phyloP scores from a whole-genome alignment of 2,113 vertebrate genomes.

The Carassius gibelio region DNA sequence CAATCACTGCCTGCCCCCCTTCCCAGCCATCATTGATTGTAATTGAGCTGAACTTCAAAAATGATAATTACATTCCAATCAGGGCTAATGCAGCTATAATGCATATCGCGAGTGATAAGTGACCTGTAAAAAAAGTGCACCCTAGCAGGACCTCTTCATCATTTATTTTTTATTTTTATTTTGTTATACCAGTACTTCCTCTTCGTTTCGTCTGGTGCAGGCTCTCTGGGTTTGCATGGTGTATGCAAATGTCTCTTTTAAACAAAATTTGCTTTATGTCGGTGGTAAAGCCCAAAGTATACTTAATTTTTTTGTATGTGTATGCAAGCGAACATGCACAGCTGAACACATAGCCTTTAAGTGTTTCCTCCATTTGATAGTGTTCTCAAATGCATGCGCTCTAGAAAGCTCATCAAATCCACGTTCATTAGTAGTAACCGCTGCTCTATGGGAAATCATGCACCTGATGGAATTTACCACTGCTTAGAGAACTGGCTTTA shows the following conservation, averaged over 20 bases:
- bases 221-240: background rate
- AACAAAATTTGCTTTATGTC: background rate
- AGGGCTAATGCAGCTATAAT: slow-evolving; percentile 55
- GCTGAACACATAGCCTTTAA: no score
- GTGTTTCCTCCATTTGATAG: no score
- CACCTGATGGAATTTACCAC: no score
- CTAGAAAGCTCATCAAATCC: no score
- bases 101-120: slow-evolving; percentile 50
- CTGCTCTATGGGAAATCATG: no score
- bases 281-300: background rate
- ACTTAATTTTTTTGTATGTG: no score
- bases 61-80: slow-evolving; percentile 56
- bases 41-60: slow-evolving; percentile 55
- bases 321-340: no score
- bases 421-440: no score
- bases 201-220: background rate
- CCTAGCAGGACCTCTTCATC: slow-evolving; percentile 26
- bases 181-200: background rate
- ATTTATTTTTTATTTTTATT: slow-evolving; percentile 16
- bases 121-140: slow-evolving; percentile 34
- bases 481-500: no score
- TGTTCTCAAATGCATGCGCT: no score
- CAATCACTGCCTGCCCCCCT: slow-evolving; percentile 68
- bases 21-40: slow-evolving; percentile 60
- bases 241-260: background rate